phyloP scores from a whole-genome alignment of 2,888 invertebrate genomes.

The Anagyrus pseudococci region DNA sequence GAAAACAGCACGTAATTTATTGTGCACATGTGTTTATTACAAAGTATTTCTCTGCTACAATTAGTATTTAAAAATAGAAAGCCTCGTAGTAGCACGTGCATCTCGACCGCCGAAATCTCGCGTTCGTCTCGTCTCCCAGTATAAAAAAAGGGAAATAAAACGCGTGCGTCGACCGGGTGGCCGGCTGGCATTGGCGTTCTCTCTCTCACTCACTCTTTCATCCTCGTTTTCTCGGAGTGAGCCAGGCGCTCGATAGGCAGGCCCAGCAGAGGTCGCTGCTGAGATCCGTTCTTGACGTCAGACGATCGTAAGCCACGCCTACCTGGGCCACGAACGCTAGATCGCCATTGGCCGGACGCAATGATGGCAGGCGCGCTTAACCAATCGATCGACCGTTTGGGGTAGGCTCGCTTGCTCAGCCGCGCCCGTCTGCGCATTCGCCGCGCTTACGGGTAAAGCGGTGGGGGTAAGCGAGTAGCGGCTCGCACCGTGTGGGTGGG shows the following conservation, averaged over 20 bases:
- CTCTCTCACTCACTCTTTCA: not conserved
- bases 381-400: conserved; percentile 57
- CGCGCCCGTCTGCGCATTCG: conserved; percentile 29
- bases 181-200: conserved; percentile 22
- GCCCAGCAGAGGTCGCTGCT: conserved; percentile 8
- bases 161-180: conserved; percentile 24
- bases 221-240: not conserved
- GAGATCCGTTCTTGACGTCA: not conserved
- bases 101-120: too few species aligned
- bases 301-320: not conserved
- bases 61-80: too few species aligned
- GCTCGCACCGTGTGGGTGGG: conserved; percentile 8
- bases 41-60: too few species aligned
- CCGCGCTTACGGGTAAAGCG: conserved; percentile 35
- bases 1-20: too few species aligned
- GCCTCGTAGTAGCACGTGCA: too few species aligned
- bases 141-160: not conserved
- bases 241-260: not conserved
- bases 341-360: conserved; percentile 52
- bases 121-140: not conserved
- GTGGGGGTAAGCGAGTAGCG: conserved; percentile 14
- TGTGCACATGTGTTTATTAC: too few species aligned
- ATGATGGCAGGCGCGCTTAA: conserved; percentile 60
- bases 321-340: not conserved
- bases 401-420: conserved; percentile 31